phyloP scores from a whole-genome alignment of 1,140 invertebrate species.

The Ips nitidus region DNA sequence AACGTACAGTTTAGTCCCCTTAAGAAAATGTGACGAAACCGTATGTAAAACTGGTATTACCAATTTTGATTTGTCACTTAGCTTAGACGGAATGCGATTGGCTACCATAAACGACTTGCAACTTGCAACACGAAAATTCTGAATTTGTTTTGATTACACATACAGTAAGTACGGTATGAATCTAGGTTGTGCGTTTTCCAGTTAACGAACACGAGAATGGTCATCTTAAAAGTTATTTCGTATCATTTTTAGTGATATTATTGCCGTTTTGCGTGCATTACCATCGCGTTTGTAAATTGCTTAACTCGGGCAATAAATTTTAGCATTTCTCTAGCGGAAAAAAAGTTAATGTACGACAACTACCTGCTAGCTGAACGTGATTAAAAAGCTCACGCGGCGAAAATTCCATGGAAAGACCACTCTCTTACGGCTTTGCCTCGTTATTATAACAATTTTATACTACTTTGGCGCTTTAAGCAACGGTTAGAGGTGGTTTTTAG shows the following conservation, averaged over 20 bases:
- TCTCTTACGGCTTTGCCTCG: slow-evolving; percentile 5
- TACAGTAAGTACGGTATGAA: no score
- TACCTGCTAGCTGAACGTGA: slow-evolving; percentile 15
- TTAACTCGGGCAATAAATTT: slow-evolving; percentile 8
- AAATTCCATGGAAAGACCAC: slow-evolving; percentile 18
- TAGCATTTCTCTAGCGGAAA: slow-evolving; percentile 2
- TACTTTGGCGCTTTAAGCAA: slow-evolving; percentile 11
- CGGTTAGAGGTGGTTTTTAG: slow-evolving; percentile 16
- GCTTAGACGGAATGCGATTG: no score
- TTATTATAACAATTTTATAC: slow-evolving; percentile 13
- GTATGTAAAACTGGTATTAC: no score
- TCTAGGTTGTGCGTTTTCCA: no score
- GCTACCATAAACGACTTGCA: no score
- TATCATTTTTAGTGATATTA: neutral
- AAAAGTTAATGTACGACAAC: slow-evolving; percentile 9
- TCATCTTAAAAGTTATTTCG: neutral
- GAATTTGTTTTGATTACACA: no score
- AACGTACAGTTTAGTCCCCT: no score
- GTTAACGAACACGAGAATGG: no score
- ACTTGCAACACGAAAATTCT: no score
- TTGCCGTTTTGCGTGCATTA: slow-evolving; percentile 8
- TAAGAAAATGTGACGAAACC: no score
- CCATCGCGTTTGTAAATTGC: slow-evolving; percentile 5
- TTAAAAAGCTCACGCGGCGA: slow-evolving; percentile 25
- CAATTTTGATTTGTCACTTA: no score